Conservation (phyloP, 2,797 vertebrate genomes). For the Perdix hodgsoniae region DNA sequence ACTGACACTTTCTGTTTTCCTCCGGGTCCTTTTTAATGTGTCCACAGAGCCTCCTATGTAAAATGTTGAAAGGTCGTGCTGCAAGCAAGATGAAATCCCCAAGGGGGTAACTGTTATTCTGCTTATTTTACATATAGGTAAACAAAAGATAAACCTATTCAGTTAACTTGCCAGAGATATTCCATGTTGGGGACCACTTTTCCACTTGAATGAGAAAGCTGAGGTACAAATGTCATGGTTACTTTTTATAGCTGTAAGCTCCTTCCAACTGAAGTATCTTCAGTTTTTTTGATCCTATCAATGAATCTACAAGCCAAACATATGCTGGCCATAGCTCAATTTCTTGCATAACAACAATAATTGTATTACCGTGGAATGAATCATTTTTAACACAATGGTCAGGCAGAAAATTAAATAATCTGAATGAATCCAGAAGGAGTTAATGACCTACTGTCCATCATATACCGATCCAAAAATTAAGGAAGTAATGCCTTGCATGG, state of each 20-base stretch:
- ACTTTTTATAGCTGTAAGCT: background rate
- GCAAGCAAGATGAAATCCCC: background rate
- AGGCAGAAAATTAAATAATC: background rate
- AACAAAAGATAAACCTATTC: background rate
- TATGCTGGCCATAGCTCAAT: background rate
- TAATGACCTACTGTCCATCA: background rate
- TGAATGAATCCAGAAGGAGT: background rate
- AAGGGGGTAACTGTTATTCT: background rate
- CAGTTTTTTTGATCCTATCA: background rate
- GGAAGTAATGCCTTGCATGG: background rate
- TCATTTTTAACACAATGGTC: background rate
- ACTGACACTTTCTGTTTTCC: background rate
- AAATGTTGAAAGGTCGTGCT: background rate
- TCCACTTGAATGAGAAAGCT: background rate
- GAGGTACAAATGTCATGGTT: background rate
- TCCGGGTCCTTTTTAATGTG: background rate
- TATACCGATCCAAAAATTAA: background rate
- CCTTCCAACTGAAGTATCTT: rapidly evolving
- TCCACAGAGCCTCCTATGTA: background rate
- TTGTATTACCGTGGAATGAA: background rate
- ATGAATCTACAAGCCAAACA: background rate
- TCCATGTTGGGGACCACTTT: background rate
- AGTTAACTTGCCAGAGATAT: background rate
- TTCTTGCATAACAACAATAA: background rate
- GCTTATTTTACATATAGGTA: background rate